These are phyloP conservation scores for Zosterops lateralis DNA, from an alignment of 2,113 vertebrate species.

Conservation along the genomic window DNA sequence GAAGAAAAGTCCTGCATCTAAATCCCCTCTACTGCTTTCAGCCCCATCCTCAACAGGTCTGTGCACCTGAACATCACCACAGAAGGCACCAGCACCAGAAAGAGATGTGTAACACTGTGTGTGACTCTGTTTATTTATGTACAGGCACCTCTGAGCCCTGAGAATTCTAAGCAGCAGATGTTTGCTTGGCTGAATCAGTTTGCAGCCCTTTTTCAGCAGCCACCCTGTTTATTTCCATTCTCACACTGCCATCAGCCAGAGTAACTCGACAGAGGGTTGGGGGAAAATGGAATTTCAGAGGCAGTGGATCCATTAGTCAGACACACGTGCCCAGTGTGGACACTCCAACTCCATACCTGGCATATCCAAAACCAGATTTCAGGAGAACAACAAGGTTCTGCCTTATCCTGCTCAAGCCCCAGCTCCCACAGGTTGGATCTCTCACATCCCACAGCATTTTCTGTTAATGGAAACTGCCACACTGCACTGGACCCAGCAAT, in stretches of 20 bases:
- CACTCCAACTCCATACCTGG: not conserved
- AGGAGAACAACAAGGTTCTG: not conserved
- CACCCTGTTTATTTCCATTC: not conserved
- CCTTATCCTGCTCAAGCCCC: not conserved
- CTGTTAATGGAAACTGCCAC: not conserved
- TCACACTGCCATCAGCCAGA: not conserved
- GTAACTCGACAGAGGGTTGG: accelerated
- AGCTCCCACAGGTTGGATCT: not conserved
- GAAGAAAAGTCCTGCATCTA: not conserved
- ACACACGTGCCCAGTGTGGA: not conserved
- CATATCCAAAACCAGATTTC: not conserved
- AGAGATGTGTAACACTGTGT: accelerated
- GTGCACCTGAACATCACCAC: not conserved
- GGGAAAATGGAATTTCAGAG: not conserved
- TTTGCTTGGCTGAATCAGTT: not conserved
- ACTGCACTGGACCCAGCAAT: not conserved
- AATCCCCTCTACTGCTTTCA: not conserved
- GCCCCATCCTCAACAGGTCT: not conserved
- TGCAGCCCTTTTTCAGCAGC: not conserved
- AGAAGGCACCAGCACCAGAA: not conserved
- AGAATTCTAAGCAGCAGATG: not conserved
- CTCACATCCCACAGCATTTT: not conserved
- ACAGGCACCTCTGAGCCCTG: not conserved
- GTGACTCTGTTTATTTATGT: not conserved
- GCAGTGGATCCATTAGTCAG: not conserved